Conservation (phyloP, 2,113 vertebrate genomes). For the Lathamus discolor region DNA sequence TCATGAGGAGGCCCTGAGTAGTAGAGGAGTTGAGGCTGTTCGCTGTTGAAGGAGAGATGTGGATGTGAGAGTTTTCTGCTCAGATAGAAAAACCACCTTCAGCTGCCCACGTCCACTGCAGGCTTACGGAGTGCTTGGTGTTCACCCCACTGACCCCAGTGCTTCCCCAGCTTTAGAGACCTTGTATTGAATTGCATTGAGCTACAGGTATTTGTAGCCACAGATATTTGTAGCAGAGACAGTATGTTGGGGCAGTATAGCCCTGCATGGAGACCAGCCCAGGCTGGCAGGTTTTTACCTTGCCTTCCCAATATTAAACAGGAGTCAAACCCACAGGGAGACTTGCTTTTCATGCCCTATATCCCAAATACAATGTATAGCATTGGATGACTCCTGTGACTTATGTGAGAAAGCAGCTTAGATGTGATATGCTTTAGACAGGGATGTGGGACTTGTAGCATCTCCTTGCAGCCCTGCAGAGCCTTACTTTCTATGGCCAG, state of each 20-base stretch:
- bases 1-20: background rate
- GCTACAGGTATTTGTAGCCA: fast-evolving
- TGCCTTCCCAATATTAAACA: background rate
- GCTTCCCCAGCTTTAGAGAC: background rate
- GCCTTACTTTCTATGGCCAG: background rate
- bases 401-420: background rate
- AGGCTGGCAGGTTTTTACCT: background rate
- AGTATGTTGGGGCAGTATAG: background rate
- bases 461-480: background rate
- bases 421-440: background rate
- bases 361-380: background rate
- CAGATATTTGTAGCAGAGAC: background rate
- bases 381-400: background rate
- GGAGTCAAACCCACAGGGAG: background rate
- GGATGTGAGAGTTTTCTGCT: background rate
- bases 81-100: background rate
- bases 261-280: background rate
- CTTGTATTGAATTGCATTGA: too few species aligned
- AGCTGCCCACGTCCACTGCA: fast-evolving
- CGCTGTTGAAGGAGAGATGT: background rate
- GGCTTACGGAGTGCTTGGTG: fast-evolving
- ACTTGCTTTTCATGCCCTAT: fast-evolving
- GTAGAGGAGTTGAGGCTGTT: background rate
- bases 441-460: background rate
- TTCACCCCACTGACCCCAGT: fast-evolving